Conservation (phyloP, 2,888 invertebrate species). For the Ormyrus thymus region DNA sequence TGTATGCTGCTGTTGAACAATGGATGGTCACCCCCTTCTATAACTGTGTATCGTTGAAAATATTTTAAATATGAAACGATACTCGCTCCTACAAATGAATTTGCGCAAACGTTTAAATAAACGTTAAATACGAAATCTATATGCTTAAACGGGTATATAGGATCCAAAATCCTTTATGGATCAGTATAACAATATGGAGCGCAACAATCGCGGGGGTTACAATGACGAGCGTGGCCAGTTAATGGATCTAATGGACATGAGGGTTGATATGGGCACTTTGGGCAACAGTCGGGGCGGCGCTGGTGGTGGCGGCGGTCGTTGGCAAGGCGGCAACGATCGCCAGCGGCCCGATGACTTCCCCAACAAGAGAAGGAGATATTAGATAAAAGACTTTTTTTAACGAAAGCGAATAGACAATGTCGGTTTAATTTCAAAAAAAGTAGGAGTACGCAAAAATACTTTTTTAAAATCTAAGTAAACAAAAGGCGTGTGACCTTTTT, state of each 20-base stretch:
- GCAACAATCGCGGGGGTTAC: slow-evolving; percentile 72
- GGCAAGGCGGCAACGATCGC: slow-evolving; percentile 76
- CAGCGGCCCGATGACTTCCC: slow-evolving; percentile 81
- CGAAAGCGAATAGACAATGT: neutral
- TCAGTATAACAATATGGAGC: slow-evolving; percentile 74
- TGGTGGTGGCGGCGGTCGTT: slow-evolving; percentile 69
- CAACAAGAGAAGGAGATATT: slow-evolving; percentile 82
- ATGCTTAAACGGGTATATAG: slow-evolving; percentile 59
- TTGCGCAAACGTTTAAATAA: slow-evolving; percentile 22
- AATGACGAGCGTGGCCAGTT: slow-evolving; percentile 73
- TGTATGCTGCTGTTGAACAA: slow-evolving; percentile 74
- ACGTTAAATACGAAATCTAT: neutral
- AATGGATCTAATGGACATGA: slow-evolving; percentile 75
- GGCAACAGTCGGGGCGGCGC: slow-evolving; percentile 59
- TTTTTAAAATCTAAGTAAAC: slow-evolving; percentile 28
- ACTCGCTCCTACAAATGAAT: slow-evolving; percentile 48
- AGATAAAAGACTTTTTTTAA: slow-evolving; percentile 58
- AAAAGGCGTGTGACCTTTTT: neutral
- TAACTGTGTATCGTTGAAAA: slow-evolving; percentile 48
- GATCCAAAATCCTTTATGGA: slow-evolving; percentile 76
- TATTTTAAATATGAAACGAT: slow-evolving; percentile 22
- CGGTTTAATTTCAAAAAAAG: neutral
- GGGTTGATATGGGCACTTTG: slow-evolving; percentile 72
- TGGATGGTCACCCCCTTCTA: slow-evolving; percentile 70
- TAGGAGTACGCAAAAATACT: neutral